Conservation (phyloP, 2,888 invertebrate genomes). For the Sinotaia quadrata region DNA sequence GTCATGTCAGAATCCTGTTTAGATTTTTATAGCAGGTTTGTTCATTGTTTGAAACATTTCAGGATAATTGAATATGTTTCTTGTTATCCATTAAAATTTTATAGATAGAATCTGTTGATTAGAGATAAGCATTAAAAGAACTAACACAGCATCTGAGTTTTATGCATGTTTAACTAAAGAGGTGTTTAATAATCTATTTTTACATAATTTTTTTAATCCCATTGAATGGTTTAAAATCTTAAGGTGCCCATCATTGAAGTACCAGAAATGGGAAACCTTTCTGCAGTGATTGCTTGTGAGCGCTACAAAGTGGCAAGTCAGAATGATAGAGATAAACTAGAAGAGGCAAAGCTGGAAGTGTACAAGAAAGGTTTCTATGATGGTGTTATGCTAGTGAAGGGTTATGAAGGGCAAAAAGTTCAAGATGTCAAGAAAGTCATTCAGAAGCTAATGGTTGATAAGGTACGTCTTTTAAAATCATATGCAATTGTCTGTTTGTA, state of each 20-base stretch:
- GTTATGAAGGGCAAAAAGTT: conserved; percentile 90
- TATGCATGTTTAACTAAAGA: too few relatives aligned
- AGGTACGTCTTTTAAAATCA: conserved; percentile 66
- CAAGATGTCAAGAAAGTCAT: conserved; percentile 94
- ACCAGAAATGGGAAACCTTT: conserved; percentile 88
- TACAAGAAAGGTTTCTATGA: conserved; percentile 96
- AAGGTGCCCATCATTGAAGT: conserved; percentile 90
- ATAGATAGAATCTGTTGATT: too few relatives aligned
- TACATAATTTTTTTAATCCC: background rate
- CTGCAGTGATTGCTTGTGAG: conserved; percentile 88
- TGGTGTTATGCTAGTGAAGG: conserved; percentile 85
- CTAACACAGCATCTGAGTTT: too few relatives aligned
- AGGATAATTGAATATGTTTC: too few relatives aligned
- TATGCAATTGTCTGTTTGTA: too few relatives aligned
- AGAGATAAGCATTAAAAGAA: too few relatives aligned
- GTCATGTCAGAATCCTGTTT: too few relatives aligned
- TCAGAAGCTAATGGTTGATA: conserved; percentile 83
- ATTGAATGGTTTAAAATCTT: too few relatives aligned
- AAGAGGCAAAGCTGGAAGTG: conserved; percentile 95
- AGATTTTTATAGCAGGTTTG: too few relatives aligned
- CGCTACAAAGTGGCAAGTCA: conserved; percentile 96
- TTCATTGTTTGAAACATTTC: too few relatives aligned
- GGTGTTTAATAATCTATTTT: too few relatives aligned
- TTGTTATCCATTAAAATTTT: too few relatives aligned
- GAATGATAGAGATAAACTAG: conserved; percentile 94